phyloP scores from a whole-genome alignment of 2,113 vertebrate species.

The Antechinus flavipes region DNA sequence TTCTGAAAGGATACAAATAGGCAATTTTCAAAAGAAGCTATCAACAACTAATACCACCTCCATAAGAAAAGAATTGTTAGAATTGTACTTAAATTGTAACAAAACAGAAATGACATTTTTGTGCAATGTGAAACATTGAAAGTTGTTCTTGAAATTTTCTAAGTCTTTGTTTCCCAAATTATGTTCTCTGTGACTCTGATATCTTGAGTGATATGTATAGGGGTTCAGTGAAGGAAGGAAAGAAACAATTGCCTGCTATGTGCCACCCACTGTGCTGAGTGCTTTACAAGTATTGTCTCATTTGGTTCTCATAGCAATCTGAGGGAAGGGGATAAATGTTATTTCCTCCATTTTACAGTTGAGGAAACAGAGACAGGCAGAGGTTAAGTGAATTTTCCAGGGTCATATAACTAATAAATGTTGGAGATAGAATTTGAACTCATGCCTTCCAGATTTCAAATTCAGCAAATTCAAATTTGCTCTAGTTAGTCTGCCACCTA shows the following conservation, averaged over 20 bases:
- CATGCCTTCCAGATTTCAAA: no score
- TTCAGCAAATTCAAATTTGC: no score
- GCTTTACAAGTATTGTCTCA: not conserved
- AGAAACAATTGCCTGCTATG: not conserved
- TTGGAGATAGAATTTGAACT: no score
- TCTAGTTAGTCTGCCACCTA: no score
- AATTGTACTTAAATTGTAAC: not conserved
- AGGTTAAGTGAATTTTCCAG: not conserved
- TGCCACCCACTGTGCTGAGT: not conserved
- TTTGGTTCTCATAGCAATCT: not conserved
- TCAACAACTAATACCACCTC: not conserved
- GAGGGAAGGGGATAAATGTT: not conserved
- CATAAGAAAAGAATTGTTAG: not conserved
- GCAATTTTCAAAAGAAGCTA: not conserved
- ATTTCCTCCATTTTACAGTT: not conserved
- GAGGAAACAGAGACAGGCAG: not conserved
- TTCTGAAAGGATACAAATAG: not conserved
- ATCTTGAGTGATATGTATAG: not conserved
- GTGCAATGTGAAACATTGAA: no score
- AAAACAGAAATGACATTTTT: not conserved
- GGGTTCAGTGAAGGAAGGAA: not conserved
- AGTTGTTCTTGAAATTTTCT: not conserved
- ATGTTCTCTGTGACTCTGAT: not conserved
- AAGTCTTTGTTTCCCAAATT: no score
- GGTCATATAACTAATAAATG: not conserved